Evolutionary conservation across 2,888 invertebrate genomes (phyloP), one percentile per base, ranked within the genome.

Genomic region (Orthosia cruda): DNA sequence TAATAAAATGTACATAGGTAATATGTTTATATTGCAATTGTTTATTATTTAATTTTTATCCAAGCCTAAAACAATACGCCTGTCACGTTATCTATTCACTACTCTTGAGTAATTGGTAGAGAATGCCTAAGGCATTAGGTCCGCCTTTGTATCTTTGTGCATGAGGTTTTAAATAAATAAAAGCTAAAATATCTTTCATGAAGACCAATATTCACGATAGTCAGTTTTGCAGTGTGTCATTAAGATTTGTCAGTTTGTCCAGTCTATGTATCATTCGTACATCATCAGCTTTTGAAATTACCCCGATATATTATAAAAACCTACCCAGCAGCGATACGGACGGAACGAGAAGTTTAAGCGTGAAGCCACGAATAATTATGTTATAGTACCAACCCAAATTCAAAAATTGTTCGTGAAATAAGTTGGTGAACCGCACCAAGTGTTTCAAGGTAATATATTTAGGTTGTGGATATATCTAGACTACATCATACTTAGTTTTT

Each of bases 321-420:
- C 12, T 67, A 52, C 26, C 45, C n/a, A 67, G 3, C 58, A 11
- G 32, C 47, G 49, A 59, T 40, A 47, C 23, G 16, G 26, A n/a
- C 54, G 15, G 20, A 4, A 47, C 47, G 7, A 49, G 50, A 64
- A 74, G 32, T 65, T 73, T 20, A 3, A 45, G 50, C 26, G 20
- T 54, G 26, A 20, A 55, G 16, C 49, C 45, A 50, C 32, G 62
- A 47, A 50, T 69, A 40, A 52, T 18, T 45, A 55, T 18, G 15
- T 45, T 58, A 23, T 32, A 49, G 20, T 18, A 65, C 55, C 55
- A 50, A 65, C 11, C 50, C 50, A 52, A 52, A 11, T 52, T 74
- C 18, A 50, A 15, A 65, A 80, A 49, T 63, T 54, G 20, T 54
- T 63, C 20, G 20, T 3, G 13, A 81, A 75, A 67, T 58, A 54